Conservation (phyloP, 2,888 invertebrate genomes). For the Romanomermis culicivorax region DNA sequence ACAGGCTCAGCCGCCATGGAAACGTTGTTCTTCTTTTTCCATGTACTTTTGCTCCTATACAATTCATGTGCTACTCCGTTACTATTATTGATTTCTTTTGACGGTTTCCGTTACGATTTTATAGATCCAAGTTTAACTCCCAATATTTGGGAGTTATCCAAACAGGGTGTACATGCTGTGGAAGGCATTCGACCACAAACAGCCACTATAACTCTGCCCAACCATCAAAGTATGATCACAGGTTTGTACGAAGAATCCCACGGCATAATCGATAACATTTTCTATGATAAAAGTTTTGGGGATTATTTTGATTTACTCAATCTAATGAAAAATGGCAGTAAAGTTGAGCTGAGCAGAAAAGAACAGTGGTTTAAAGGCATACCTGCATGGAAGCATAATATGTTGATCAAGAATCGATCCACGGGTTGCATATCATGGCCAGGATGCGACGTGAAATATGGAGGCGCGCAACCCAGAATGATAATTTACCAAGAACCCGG, state of each 20-base stretch:
- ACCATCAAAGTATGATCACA: conserved; percentile 50
- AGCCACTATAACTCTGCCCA: conserved; percentile 48
- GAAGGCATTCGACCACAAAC: conserved; percentile 41
- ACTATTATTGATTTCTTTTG: conserved; percentile 44
- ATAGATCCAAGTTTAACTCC: conserved; percentile 40
- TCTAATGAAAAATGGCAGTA: background rate
- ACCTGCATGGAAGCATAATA: conserved; percentile 1
- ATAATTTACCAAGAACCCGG: background rate
- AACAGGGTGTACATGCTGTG: conserved; percentile 39
- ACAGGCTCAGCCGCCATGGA: too few species aligned
- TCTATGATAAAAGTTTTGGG: conserved; percentile 36
- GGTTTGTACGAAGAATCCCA: conserved; percentile 47
- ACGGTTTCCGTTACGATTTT: conserved; percentile 49
- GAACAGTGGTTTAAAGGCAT: background rate
- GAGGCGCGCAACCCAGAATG: background rate
- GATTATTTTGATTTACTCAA: conserved; percentile 24
- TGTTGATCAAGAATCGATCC: background rate
- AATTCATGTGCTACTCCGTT: too few species aligned
- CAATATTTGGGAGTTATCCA: conserved; percentile 38
- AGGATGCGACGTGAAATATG: background rate
- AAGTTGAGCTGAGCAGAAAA: background rate
- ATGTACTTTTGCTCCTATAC: too few species aligned
- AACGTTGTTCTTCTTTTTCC: too few species aligned
- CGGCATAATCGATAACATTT: conserved; percentile 44
- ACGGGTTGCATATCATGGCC: background rate